phyloP scores from a whole-genome alignment of 2,113 vertebrate species.

The Mormyrus lacerda region DNA sequence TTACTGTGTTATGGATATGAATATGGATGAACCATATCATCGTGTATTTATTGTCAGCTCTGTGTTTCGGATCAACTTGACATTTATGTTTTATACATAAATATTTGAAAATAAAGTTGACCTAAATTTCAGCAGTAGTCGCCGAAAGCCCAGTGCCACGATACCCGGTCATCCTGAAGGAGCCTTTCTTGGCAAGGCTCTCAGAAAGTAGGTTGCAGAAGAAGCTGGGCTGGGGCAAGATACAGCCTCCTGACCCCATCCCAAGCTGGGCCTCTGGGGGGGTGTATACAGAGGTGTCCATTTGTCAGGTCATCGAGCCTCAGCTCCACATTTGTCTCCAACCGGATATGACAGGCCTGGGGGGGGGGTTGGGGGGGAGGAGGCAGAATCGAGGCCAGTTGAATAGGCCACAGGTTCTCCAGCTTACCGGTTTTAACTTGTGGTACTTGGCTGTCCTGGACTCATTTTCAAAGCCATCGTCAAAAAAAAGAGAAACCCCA shows the following conservation, averaged over 20 bases:
- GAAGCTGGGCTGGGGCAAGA: conserved; percentile 31
- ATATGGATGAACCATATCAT: neutral
- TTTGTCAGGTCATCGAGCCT: conserved; percentile 32
- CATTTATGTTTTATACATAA: neutral
- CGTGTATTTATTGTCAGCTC: neutral
- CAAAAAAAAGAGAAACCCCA: conserved; percentile 1
- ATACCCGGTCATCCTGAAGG: neutral
- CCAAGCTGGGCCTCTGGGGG: conserved; percentile 1
- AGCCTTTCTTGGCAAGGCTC: neutral
- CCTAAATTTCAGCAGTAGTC: neutral
- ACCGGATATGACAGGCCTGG: conserved; percentile 41
- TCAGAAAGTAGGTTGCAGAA: conserved; percentile 43
- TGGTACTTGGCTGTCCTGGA: neutral
- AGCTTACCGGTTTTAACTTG: conserved; percentile 26
- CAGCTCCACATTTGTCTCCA: conserved; percentile 33
- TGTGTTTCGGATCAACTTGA: neutral
- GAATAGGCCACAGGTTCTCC: conserved; percentile 44
- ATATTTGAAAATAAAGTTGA: neutral
- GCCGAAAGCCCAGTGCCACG: neutral
- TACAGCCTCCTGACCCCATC: conserved; percentile 20
- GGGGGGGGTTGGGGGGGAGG: conserved; percentile 34
- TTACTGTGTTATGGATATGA: neutral
- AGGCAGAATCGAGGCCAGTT: conserved; percentile 46
- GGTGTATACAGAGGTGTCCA: conserved; percentile 1
- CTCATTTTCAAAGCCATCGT: conserved; percentile 19